A percentile compares a stretch with the other conserved stretches of the same genome.
Evolutionary conservation across 2,113 vertebrate genomes (phyloP).

Genomic region (Lamprotornis superbus): DNA sequence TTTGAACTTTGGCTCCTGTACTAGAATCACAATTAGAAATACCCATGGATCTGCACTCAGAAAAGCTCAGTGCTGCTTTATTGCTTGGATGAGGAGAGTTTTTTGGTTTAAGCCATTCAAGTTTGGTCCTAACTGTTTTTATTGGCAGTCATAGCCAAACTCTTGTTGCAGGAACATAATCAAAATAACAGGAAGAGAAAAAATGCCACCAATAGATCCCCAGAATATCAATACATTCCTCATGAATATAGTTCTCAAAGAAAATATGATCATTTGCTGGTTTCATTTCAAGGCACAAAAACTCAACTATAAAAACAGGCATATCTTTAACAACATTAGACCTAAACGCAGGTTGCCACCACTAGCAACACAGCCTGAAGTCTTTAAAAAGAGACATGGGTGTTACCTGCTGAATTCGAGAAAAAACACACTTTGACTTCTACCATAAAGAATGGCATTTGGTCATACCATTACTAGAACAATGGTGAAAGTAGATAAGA

Average conservation of each 20-base stretch:
- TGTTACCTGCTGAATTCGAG: background rate
- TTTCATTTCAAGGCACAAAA: background rate
- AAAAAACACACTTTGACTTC: background rate
- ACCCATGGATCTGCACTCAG: rapidly evolving
- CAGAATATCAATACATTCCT: background rate
- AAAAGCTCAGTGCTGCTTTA: background rate
- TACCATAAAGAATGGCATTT: background rate
- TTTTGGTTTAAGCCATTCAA: rapidly evolving
- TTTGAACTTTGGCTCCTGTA: background rate
- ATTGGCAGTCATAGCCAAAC: background rate
- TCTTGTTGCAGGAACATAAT: background rate
- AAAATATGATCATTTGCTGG: background rate
- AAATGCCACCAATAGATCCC: background rate
- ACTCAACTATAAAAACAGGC: background rate
- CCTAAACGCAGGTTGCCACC: background rate
- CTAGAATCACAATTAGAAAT: background rate
- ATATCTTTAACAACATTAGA: background rate
- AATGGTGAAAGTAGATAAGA: background rate
- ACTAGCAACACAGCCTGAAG: background rate
- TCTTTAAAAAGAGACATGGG: background rate
- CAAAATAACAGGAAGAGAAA: background rate
- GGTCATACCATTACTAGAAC: background rate
- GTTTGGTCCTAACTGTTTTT: background rate
- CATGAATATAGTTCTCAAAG: background rate
- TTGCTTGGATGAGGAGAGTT: background rate